Evolutionary conservation across 2,113 vertebrate species (phyloP).

Genomic region (Chamaea fasciata): DNA sequence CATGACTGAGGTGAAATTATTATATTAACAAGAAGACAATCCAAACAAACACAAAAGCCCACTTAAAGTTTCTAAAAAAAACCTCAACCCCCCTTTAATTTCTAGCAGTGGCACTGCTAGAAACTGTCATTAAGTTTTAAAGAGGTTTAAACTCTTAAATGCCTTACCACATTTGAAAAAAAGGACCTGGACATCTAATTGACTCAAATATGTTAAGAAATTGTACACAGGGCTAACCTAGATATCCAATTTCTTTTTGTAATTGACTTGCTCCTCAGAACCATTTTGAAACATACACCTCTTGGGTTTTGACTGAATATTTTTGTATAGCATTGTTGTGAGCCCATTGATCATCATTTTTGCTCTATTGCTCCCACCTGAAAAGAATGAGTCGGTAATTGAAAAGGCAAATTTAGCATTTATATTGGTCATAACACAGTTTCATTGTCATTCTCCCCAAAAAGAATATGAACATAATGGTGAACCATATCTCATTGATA

Average conservation of each 20-base stretch:
- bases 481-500: neutral
- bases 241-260: neutral
- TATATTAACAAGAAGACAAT: neutral
- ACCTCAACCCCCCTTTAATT: rapidly evolving
- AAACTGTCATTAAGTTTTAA: neutral
- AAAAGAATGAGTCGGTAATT: slow-evolving; percentile 20
- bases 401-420: slow-evolving; percentile 44
- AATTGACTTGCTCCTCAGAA: neutral
- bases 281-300: neutral
- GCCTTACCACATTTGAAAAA: neutral
- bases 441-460: neutral
- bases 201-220: neutral
- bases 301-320: neutral
- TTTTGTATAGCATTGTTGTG: neutral
- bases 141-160: neutral
- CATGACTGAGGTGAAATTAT: neutral
- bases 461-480: neutral
- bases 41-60: neutral
- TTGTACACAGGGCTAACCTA: neutral
- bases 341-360: slow-evolving; percentile 5
- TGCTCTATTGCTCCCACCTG: neutral
- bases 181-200: neutral
- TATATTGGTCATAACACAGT: neutral
- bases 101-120: neutral
- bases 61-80: neutral